Base-by-base conservation (phyloP, 2,113 vertebrate species). In the Diadophis punctatus region DNA sequence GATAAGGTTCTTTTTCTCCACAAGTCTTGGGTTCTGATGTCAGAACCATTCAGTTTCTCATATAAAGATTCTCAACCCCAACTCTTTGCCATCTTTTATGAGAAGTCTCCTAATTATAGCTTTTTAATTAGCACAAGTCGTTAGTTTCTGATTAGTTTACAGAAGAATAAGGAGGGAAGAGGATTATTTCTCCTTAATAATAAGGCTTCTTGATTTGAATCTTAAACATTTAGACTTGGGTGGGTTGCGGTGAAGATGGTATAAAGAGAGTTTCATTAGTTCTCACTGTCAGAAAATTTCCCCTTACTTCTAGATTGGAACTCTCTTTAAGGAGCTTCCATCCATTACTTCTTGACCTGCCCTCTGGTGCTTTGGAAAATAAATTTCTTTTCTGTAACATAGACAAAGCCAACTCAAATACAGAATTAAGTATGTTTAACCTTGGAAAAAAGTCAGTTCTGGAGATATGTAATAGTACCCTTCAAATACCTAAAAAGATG, bases 91-190 rank as follows among this genome's bases (percentile, higher is more conserved):
- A 0, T 84, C 85, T 94, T 94, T 88, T 39, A 60, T 46, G 53
- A 20, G 2, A 14, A n/a, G 14, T 85, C 93, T 92, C 3, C 93
- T 90, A 34, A 9, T 91, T 90, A 90, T 95, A 93, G n/a, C 1
- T 90, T 94, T 86, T 52, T 93, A 27, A 85, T 56, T 80, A 94
- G 27, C 8, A 48, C 6, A 84, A 25, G 87, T 60, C 3, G 68
- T 94, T 93, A 85, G 89, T 96, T 93, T 92, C 3, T 20, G 89
- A 90, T 90, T 94, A 16, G 6, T 52, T 92, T 94, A 48, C 1
- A 74, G 23, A 87, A 39, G 52, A 68, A 46, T 84, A 0, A 16
- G 8, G 58, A 53, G 93, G 10, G 74, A 92, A 88, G 48, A 88
- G 8, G 10, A 0, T 80, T 93, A 86, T 1, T 12, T 30, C 53